Percentiles rank a stretch among this genome's conserved stretches.
phyloP scores from a whole-genome alignment of 2,888 invertebrate genomes.

The Amblyteles armatorius region DNA sequence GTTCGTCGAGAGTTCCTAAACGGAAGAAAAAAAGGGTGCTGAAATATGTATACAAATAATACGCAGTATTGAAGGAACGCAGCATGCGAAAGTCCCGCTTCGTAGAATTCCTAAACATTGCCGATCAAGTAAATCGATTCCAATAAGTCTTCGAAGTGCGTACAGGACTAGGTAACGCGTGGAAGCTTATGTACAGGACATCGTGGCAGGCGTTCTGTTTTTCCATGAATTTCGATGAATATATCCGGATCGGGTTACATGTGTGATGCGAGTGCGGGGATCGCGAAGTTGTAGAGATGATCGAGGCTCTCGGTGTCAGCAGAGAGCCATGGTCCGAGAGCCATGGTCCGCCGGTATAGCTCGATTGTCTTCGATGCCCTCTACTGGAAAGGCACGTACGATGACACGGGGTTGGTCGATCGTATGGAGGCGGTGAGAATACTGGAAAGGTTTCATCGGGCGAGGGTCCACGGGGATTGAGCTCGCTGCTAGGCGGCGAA shows the following conservation, averaged over 20 bases:
- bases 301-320: conserved; percentile 89
- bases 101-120: conserved; percentile 3
- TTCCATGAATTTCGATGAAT: conserved; percentile 15
- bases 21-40: not conserved
- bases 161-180: conserved; percentile 61
- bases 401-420: conserved; percentile 77
- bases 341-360: conserved; percentile 86
- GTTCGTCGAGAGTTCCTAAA: not conserved
- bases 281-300: conserved; percentile 91
- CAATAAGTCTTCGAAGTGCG: conserved; percentile 15
- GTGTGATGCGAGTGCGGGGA: conserved; percentile 94
- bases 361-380: conserved; percentile 82
- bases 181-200: conserved; percentile 81
- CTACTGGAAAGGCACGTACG: conserved; percentile 76
- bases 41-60: conserved; percentile 14
- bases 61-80: not conserved
- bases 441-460: conserved; percentile 94
- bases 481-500: conserved; percentile 91
- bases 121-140: not conserved
- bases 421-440: conserved; percentile 92
- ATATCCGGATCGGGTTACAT: conserved; percentile 88
- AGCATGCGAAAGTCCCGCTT: conserved; percentile 6
- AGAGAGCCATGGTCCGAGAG: conserved; percentile 85
- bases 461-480: conserved; percentile 88
- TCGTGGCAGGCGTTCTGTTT: conserved; percentile 68